A percentile compares a stretch with the other conserved stretches of the same genome.
phyloP scores from a whole-genome alignment of 2,888 invertebrate genomes.

The Reticulitermes lucifugus region DNA sequence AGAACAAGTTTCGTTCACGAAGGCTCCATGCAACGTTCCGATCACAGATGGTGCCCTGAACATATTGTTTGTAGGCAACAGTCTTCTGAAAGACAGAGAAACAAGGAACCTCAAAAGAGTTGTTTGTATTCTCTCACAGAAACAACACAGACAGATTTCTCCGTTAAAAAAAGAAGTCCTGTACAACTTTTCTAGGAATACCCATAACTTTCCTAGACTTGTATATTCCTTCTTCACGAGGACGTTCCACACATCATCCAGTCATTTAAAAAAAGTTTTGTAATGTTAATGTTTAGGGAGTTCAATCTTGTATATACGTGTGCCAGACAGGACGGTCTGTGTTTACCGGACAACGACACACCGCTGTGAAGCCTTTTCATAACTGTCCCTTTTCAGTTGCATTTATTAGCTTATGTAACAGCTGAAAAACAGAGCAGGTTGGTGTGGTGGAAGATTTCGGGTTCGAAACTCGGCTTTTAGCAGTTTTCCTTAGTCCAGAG shows the following conservation, averaged over 20 bases:
- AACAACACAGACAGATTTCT: slow-evolving; percentile 1
- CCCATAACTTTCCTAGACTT: slow-evolving; percentile 14
- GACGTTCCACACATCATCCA: background rate
- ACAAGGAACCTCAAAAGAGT: slow-evolving; percentile 34
- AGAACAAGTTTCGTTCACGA: background rate
- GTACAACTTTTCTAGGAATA: slow-evolving; percentile 27
- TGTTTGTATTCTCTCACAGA: slow-evolving; percentile 35
- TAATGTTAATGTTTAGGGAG: too few relatives aligned
- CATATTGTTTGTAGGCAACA: slow-evolving; percentile 32
- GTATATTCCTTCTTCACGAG: slow-evolving; percentile 15
- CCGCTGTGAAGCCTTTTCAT: too few relatives aligned
- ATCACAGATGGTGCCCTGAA: slow-evolving; percentile 21
- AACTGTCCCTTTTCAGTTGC: too few relatives aligned
- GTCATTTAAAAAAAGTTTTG: background rate
- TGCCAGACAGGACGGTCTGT: too few relatives aligned
- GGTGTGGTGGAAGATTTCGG: too few relatives aligned
- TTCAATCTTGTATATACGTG: too few relatives aligned
- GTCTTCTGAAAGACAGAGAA: slow-evolving; percentile 11
- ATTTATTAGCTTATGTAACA: too few relatives aligned
- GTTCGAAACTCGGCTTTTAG: too few relatives aligned
- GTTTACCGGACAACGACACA: too few relatives aligned
- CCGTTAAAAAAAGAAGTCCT: slow-evolving; percentile 12
- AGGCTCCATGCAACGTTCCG: slow-evolving; percentile 10
- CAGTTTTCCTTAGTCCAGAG: too few relatives aligned
- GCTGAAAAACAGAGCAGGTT: too few relatives aligned